These are phyloP conservation scores for Contarinia nasturtii DNA, from an alignment of 1,140 invertebrate species.

Conservation along the genomic window DNA sequence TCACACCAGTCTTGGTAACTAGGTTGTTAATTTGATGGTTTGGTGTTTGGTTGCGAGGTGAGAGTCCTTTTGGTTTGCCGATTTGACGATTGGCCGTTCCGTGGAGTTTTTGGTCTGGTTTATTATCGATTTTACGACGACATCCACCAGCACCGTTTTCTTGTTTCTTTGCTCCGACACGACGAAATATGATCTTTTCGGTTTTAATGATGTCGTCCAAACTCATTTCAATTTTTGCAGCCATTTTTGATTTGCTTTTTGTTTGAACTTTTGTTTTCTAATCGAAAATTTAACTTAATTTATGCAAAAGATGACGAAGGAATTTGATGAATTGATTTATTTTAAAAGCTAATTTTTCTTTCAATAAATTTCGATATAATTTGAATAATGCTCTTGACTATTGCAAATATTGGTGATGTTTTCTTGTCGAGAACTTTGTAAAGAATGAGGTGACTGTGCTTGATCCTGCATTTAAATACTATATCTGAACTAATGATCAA, in stretches of 20 bases:
- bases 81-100: conserved; percentile 9
- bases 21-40: background rate
- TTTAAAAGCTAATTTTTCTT: too few relatives aligned
- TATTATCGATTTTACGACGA: conserved; percentile 13
- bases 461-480: too few relatives aligned
- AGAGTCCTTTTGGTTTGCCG: conserved; percentile 26
- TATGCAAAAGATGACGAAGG: too few relatives aligned
- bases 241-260: conserved; percentile 35
- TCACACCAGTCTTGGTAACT: conserved; percentile 64
- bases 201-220: conserved; percentile 90
- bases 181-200: conserved; percentile 34
- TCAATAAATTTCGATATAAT: too few relatives aligned
- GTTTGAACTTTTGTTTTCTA: background rate
- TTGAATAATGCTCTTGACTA: too few relatives aligned
- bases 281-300: too few relatives aligned
- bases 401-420: too few relatives aligned
- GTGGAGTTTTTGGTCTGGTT: conserved; percentile 6
- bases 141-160: conserved; percentile 9
- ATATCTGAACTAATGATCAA: too few relatives aligned
- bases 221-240: conserved; percentile 89
- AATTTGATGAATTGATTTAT: too few relatives aligned
- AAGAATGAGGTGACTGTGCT: too few relatives aligned
- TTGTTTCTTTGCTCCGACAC: conserved; percentile 17
- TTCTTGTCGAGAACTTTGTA: too few relatives aligned
- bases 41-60: too few relatives aligned